Evolutionary conservation across 2,113 vertebrate genomes (phyloP), one percentile per base, ranked within the genome.

Genomic region (Spermophilus dauricus): DNA sequence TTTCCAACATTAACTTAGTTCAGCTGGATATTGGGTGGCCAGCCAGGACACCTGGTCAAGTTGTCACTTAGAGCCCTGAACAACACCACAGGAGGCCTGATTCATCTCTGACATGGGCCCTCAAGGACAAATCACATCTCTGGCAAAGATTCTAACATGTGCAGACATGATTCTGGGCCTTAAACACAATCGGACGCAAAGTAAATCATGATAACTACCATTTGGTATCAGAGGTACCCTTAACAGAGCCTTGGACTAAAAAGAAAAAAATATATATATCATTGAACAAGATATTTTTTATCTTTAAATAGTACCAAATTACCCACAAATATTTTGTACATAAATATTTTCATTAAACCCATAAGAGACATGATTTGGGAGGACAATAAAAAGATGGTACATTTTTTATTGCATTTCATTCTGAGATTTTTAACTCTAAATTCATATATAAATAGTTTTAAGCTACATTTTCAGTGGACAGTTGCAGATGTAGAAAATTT

Each of bases 281-380:
- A 20, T 17, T 30, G 3, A 70, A 5, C 9, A 67, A 86, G 18
- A 42, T 72, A 2, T n/a, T 24, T 8, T n/a, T 61, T 53, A 4
- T 56, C 4, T 39, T 28, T 12, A 11, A 26, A 75, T 45, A 86
- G 61, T 32, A 4, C 39, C 39, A 34, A 92, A 32, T 26, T 75
- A 84, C 9, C 53, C 4, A 42, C 28, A 70, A 42, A 24, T 9
- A 11, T 51, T 51, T 51, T 63, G 5, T 51, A 4, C 24, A 8
- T 70, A 11, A 51, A 63, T 67, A 16, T 18, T 48, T 18, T 28
- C 8, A 0, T 53, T 16, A 42, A 45, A 24, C 34, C n/a, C 34
- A 26, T 4, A 2, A 4, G 3, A 61, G 8, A 4, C 4, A 5
- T 72, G 1, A 34, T 48, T 26, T 39, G 48, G 65, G 0, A 9